Base-by-base conservation (phyloP, 2,113 vertebrate species). In the Cyprinodon tularosa region DNA sequence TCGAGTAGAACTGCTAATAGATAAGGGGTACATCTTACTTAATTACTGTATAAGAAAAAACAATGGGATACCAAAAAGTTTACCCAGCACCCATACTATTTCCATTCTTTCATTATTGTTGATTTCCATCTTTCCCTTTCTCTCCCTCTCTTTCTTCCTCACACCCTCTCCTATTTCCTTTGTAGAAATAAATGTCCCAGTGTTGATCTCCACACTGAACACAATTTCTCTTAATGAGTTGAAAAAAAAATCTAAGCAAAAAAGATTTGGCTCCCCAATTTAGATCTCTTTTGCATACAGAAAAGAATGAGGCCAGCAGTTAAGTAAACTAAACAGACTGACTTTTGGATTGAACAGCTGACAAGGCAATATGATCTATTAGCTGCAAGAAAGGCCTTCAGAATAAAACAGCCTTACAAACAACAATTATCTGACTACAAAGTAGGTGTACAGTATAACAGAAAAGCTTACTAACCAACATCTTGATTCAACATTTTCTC, bases 261-360 rank as follows among this genome's bases (percentile, higher is more conserved):
- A 71, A 50, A 65, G n/a, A 64, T 72, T 70, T 60, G 9, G 39
- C 66, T 66, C 44, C 22, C 62, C 13, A 57, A 4, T 69, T 9
- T 40, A 20, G 37, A 57, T 76, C 82, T 74, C 71, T 69, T 77
- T 68, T 44, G 48, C 62, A 69, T 36, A 42, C 37, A 72, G 37
- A 69, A 64, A 66, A 38, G 29, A 42, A 42, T 20, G 47, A 38
- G 44, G 44, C 42, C 40, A 71, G 64, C 71, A 50, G 70, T 70
- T 42, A 68, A 75, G 63, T 74, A 62, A 68, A 57, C 68, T 50
- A 76, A 72, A 76, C 70, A 22, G 63, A n/a, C 4, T 83, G 88
- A 88, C 90, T 85, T 90, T 87, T 86, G 71, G 39, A 86, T 84
- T 87, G 53, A 84, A 78, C 66, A 63, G 79, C 64, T 75, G 71